Evolutionary conservation across 2,797 vertebrate genomes (phyloP).

Genomic region (Cheracebus regulus): DNA sequence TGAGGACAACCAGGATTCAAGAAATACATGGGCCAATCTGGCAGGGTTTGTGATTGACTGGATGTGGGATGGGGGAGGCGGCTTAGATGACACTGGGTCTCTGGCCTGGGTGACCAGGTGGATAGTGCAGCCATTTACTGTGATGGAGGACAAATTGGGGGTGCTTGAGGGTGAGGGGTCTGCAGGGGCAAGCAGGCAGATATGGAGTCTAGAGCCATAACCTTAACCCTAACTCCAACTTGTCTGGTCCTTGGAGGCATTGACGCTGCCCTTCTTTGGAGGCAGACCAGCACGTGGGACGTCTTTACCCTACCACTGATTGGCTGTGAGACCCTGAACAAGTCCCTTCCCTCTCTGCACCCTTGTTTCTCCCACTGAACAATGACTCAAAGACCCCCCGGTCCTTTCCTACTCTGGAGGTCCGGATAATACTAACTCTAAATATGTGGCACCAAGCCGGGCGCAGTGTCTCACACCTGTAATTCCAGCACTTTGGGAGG

Average conservation of each 20-base stretch:
- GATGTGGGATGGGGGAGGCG: not conserved
- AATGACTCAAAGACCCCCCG: not conserved
- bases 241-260: not conserved
- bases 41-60: not conserved
- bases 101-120: not conserved
- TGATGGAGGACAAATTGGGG: not conserved
- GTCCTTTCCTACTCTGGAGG: not conserved
- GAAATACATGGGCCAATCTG: not conserved
- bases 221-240: not conserved
- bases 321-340: not conserved
- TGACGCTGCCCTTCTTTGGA: not conserved
- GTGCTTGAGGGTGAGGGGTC: not conserved
- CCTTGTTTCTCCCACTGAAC: not conserved
- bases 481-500: no score
- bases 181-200: not conserved
- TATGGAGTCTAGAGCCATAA: not conserved
- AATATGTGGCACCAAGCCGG: no score
- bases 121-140: not conserved
- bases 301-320: not conserved
- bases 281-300: not conserved
- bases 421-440: not conserved
- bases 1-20: not conserved
- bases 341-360: not conserved
- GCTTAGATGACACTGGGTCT: not conserved
- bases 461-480: fast-evolving